These are phyloP conservation scores for Malacoraja senta DNA, from an alignment of 2,797 vertebrate genomes.

Conservation along the genomic window DNA sequence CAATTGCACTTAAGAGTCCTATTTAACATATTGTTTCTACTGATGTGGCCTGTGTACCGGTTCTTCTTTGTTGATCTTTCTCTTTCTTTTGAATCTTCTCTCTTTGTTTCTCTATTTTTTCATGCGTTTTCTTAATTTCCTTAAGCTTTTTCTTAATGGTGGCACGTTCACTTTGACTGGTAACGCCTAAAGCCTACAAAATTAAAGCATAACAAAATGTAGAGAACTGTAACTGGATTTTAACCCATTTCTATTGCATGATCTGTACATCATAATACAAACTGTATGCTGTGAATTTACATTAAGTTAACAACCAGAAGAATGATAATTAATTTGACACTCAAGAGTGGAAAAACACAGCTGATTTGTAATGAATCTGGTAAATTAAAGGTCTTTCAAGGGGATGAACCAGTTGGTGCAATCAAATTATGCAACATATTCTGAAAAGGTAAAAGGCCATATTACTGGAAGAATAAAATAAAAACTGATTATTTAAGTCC, in stretches of 20 bases:
- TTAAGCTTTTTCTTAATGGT: constrained; percentile 85
- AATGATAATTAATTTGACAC: neutral
- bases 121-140: constrained; percentile 79
- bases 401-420: neutral
- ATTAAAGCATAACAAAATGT: neutral
- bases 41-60: constrained; percentile 60
- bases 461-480: neutral
- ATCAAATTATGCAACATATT: neutral
- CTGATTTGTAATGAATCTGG: neutral
- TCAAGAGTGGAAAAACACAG: neutral
- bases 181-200: constrained; percentile 69
- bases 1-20: neutral
- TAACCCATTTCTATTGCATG: neutral
- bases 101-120: constrained; percentile 80
- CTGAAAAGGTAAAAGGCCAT: neutral
- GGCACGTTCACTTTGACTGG: constrained; percentile 76
- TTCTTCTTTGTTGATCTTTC: constrained; percentile 67
- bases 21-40: constrained; percentile 73
- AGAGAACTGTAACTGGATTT: neutral
- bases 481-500: no score
- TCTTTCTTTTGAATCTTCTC: constrained; percentile 69
- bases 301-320: neutral
- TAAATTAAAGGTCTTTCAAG: neutral
- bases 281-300: neutral
- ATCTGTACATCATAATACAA: neutral